Evolutionary conservation across 2,113 vertebrate genomes (phyloP).

Genomic region (Gnathonemus longibarbis): DNA sequence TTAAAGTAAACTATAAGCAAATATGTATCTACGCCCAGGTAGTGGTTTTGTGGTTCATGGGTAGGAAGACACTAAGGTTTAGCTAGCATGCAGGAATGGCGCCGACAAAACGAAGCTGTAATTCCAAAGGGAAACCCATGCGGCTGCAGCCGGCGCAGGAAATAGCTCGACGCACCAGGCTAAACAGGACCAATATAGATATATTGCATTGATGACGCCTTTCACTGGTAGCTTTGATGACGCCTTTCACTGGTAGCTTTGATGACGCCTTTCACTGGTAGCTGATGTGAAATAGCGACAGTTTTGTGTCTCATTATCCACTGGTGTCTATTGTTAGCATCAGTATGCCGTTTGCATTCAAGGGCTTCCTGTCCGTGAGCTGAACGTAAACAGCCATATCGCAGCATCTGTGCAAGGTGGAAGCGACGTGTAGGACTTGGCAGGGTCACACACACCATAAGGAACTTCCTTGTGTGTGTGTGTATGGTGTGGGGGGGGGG

Average conservation of each 20-base stretch:
- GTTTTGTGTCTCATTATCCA: background rate
- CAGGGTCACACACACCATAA: background rate
- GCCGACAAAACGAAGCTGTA: background rate
- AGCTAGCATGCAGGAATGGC: background rate
- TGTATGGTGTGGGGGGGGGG: background rate
- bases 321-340: background rate
- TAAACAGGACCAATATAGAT: background rate
- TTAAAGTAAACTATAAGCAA: background rate
- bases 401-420: constrained; percentile 7
- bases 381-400: background rate
- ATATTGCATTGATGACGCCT: background rate
- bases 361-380: constrained; percentile 4
- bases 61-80: background rate
- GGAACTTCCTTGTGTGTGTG: background rate
- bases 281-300: background rate
- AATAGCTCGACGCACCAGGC: background rate
- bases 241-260: background rate
- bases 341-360: background rate
- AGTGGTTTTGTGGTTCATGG: background rate
- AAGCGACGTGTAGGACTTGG: background rate
- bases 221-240: background rate
- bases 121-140: background rate
- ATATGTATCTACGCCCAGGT: constrained; percentile 10
- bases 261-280: background rate
- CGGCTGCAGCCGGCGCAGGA: background rate